A percentile compares a stretch with the other conserved stretches of the same genome.
Conservation (phyloP, 2,113 vertebrate genomes). For the Myodes glareolus region DNA sequence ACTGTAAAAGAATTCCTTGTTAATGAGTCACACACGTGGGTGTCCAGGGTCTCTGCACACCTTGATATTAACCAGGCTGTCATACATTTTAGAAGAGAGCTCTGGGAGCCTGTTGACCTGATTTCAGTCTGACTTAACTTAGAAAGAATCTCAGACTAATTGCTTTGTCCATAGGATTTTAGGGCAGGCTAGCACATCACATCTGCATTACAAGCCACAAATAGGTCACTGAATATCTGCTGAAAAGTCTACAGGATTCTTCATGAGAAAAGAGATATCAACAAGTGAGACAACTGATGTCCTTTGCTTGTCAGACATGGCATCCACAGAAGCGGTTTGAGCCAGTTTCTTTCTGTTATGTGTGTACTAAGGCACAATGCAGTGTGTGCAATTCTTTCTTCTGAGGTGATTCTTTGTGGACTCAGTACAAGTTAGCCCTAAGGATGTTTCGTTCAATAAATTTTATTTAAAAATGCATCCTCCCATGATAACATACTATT, state of each 20-base stretch:
- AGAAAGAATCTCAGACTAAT: conserved; percentile 41
- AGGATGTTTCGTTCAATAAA: conserved; percentile 26
- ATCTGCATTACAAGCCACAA: background rate
- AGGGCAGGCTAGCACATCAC: background rate
- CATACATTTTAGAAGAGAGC: conserved; percentile 50
- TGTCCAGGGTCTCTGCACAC: conserved; percentile 59
- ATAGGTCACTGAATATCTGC: background rate
- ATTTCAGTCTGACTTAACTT: conserved; percentile 59
- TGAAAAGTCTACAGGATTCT: background rate
- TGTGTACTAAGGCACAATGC: background rate
- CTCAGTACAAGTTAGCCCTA: background rate
- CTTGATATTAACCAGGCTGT: conserved; percentile 68
- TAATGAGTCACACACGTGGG: conserved; percentile 61
- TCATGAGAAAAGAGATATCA: conserved; percentile 18
- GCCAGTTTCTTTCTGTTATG: background rate
- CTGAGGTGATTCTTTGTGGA: background rate
- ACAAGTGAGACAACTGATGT: background rate
- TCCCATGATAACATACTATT: background rate
- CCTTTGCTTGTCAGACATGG: background rate
- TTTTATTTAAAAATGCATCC: background rate
- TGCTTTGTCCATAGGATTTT: conserved; percentile 52
- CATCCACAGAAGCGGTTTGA: background rate
- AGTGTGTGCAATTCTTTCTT: background rate
- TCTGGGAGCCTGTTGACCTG: conserved; percentile 58
- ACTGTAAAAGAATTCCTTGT: conserved; percentile 52